Evolutionary conservation across 2,797 vertebrate genomes (phyloP).

Genomic region (Capromys pilorides): DNA sequence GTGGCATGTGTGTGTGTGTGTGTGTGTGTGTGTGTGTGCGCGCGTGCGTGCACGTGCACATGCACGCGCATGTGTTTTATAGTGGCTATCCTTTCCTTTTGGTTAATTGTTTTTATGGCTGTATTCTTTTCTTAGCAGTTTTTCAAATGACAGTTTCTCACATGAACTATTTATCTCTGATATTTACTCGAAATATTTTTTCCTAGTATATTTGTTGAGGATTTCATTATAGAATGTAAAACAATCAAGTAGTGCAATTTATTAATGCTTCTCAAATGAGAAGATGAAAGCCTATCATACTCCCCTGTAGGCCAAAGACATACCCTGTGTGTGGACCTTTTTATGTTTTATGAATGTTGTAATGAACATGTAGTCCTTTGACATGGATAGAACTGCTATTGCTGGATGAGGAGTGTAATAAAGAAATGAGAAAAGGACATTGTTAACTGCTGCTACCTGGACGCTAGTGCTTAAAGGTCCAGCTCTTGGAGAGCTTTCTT

Average conservation of each 20-base stretch:
- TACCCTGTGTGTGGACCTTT: neutral
- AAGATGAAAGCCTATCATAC: neutral
- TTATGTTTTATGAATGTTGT: neutral
- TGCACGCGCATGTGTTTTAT: no score
- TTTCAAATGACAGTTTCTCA: neutral
- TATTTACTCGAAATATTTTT: conserved; percentile 24
- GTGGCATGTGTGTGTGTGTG: neutral
- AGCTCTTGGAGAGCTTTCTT: neutral
- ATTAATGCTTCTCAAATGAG: conserved; percentile 30
- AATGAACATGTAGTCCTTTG: neutral
- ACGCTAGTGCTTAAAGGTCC: neutral
- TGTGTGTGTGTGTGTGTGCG: neutral
- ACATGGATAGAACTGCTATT: neutral
- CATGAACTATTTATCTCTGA: neutral
- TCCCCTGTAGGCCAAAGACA: neutral
- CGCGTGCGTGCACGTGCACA: neutral
- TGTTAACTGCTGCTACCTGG: neutral
- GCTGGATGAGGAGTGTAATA: neutral
- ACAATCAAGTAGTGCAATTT: conserved; percentile 1
- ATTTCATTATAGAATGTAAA: conserved; percentile 35
- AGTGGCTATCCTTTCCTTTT: conserved; percentile 31
- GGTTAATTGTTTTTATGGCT: conserved; percentile 4
- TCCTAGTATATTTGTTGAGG: neutral
- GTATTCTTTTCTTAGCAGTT: neutral
- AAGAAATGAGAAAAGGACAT: neutral